Percentiles rank a stretch among this genome's conserved stretches.
These are phyloP conservation scores for Ramphastos sulfuratus DNA, from an alignment of 2,113 vertebrate genomes.

Conservation along the genomic window DNA sequence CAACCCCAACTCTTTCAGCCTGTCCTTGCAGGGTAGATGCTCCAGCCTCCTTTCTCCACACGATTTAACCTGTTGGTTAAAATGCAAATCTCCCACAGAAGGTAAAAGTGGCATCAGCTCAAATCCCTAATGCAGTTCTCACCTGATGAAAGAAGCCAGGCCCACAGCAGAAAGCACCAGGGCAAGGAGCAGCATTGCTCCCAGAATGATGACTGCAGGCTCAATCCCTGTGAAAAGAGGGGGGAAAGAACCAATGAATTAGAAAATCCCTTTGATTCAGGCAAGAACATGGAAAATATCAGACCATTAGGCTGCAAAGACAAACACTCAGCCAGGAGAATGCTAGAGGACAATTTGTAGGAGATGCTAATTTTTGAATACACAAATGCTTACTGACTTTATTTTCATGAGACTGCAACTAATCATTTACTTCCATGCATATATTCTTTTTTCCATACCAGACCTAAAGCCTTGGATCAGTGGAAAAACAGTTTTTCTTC, in stretches of 20 bases:
- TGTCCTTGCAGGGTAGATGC: neutral
- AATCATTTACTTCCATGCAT: neutral
- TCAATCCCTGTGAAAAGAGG: slow-evolving; percentile 76
- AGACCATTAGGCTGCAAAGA: neutral
- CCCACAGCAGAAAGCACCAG: slow-evolving; percentile 74
- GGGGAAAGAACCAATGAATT: neutral
- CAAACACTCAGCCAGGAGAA: neutral
- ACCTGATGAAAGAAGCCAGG: slow-evolving; percentile 85
- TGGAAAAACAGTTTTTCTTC: neutral
- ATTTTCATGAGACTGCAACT: neutral
- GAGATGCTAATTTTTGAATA: neutral
- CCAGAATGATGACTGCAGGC: slow-evolving; percentile 75
- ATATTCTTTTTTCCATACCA: neutral
- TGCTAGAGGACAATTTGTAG: neutral
- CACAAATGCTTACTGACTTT: neutral
- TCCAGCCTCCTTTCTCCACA: neutral
- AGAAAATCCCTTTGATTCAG: neutral
- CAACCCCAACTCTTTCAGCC: neutral
- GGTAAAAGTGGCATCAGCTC: neutral
- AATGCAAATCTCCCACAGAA: neutral
- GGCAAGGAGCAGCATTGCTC: slow-evolving; percentile 68
- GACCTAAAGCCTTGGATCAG: neutral
- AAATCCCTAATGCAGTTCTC: neutral
- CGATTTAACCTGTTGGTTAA: neutral
- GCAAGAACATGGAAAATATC: neutral